A percentile compares a stretch with the other conserved stretches of the same genome.
Conservation (phyloP, 2,888 invertebrate genomes). For the Netelia fuscicornis region DNA sequence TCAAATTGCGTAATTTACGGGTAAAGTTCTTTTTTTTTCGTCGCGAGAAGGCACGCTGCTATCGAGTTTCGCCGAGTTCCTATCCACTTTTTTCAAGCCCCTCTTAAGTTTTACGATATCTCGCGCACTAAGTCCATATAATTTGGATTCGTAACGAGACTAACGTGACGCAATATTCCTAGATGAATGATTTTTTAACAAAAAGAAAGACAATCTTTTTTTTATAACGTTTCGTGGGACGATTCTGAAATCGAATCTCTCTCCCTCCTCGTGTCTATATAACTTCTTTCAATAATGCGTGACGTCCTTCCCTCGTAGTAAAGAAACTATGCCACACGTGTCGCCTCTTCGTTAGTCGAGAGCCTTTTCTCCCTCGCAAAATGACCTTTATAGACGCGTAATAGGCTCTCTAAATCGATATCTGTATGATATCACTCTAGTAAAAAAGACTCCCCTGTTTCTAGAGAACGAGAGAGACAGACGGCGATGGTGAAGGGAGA, state of each 20-base stretch:
- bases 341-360: slow-evolving; percentile 1
- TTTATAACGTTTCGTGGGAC: no score
- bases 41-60: not conserved
- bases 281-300: no score
- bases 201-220: no score
- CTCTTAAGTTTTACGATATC: not conserved
- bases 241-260: no score
- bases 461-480: no score
- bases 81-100: not conserved
- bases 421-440: not conserved
- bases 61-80: not conserved
- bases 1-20: slow-evolving; percentile 25
- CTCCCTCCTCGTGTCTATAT: no score
- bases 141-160: no score
- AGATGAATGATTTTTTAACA: no score
- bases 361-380: not conserved
- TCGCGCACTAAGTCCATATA: no score
- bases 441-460: no score
- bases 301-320: no score
- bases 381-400: not conserved
- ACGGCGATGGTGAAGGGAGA: not conserved
- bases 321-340: not conserved
- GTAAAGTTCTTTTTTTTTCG: slow-evolving; percentile 22
- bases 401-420: slow-evolving; percentile 4
- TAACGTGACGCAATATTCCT: no score